Conservation (phyloP, 1,140 invertebrate genomes). For the Aporrectodea caliginosa region DNA sequence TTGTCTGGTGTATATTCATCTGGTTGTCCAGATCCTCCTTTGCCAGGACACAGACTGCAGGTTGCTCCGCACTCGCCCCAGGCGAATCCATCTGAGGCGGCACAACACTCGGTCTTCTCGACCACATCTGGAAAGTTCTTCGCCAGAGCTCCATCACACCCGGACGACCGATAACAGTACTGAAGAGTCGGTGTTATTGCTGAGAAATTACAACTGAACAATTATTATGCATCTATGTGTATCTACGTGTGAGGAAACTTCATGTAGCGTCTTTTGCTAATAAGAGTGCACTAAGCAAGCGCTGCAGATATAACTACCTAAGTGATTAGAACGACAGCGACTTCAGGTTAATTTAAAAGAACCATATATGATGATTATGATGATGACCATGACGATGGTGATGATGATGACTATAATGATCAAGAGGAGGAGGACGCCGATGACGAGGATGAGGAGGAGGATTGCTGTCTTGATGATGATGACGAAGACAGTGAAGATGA, state of each 20-base stretch:
- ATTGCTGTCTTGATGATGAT: no score
- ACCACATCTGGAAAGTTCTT: not conserved
- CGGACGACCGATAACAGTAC: constrained; percentile 9
- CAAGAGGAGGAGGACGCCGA: no score
- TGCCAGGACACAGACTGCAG: not conserved
- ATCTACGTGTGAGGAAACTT: not conserved
- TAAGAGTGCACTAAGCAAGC: no score
- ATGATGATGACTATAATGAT: no score
- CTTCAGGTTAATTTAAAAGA: no score
- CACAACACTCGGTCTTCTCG: constrained; percentile 9
- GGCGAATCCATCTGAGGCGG: not conserved
- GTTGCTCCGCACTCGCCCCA: constrained; percentile 20
- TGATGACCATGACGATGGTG: no score
- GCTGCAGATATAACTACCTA: no score
- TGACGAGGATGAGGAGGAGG: no score
- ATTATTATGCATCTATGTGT: not conserved
- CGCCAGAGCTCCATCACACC: constrained; percentile 7
- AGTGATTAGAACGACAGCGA: no score
- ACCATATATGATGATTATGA: no score
- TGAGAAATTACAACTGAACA: not conserved
- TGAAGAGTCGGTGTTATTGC: not conserved
- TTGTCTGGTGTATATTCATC: not conserved
- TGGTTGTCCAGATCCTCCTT: not conserved
- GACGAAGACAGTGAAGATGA: no score
- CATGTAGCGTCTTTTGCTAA: not conserved